These are phyloP conservation scores for Drosophila arizonae DNA, from an alignment of 1,140 invertebrate genomes.

Conservation along the genomic window DNA sequence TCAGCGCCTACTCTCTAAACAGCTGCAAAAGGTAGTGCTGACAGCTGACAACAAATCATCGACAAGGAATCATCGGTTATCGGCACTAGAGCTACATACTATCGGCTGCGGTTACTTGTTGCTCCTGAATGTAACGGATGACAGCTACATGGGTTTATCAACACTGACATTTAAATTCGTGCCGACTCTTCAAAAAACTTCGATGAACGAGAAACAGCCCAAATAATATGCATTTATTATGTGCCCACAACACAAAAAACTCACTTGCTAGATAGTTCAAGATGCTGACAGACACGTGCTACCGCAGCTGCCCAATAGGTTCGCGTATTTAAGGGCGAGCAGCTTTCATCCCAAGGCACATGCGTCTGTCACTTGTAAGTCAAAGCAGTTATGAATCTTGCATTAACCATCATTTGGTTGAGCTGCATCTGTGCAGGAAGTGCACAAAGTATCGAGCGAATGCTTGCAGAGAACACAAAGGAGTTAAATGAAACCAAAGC, in stretches of 20 bases:
- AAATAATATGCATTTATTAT: neutral
- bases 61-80: neutral
- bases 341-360: slow-evolving; percentile 25
- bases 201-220: slow-evolving; percentile 2
- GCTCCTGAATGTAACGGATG: slow-evolving; percentile 17
- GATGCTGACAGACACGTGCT: slow-evolving; percentile 42
- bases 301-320: neutral
- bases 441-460: slow-evolving; percentile 18
- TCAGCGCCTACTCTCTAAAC: slow-evolving; percentile 28
- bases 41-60: slow-evolving; percentile 6
- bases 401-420: slow-evolving; percentile 32
- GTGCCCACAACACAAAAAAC: neutral
- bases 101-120: slow-evolving; percentile 8
- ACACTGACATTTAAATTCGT: slow-evolving; percentile 45
- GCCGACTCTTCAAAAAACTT: slow-evolving; percentile 15
- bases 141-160: slow-evolving; percentile 24
- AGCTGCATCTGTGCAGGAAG: slow-evolving; percentile 11
- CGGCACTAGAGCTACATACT: neutral
- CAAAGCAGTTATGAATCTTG: slow-evolving; percentile 48
- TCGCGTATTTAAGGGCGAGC: slow-evolving; percentile 51
- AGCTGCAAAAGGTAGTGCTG: slow-evolving; percentile 36
- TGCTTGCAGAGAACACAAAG: slow-evolving; percentile 37
- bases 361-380: slow-evolving; percentile 23
- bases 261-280: slow-evolving; percentile 20
- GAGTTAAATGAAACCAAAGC: slow-evolving; percentile 41